A percentile compares a stretch with the other conserved stretches of the same genome.
These are phyloP conservation scores for Conus ventricosus DNA, from an alignment of 1,140 invertebrate genomes.

Conservation along the genomic window DNA sequence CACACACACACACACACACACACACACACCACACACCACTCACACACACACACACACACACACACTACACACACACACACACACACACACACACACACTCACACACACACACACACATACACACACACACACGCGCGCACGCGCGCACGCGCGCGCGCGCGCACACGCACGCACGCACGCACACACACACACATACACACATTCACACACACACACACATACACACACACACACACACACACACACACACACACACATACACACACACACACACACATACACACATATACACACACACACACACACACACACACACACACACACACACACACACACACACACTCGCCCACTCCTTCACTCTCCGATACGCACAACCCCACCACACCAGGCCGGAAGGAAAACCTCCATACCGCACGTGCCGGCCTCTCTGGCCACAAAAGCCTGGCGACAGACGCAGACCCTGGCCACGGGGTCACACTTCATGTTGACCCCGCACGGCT, in stretches of 20 bases:
- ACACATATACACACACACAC: neutral
- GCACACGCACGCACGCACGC: too few relatives aligned
- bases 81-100: neutral
- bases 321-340: neutral
- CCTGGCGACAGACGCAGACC: neutral
- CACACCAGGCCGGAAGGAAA: neutral
- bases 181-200: too few relatives aligned
- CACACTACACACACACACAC: neutral
- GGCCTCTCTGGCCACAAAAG: neutral
- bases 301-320: conserved; percentile 18
- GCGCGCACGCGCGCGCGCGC: too few relatives aligned
- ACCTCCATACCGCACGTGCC: neutral
- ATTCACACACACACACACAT: too few relatives aligned
- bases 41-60: too few relatives aligned
- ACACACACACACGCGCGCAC: too few relatives aligned
- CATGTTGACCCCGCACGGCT: neutral
- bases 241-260: too few relatives aligned
- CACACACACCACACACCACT: too few relatives aligned
- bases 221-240: too few relatives aligned
- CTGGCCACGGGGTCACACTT: neutral
- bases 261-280: too few relatives aligned
- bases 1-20: conserved; percentile 7
- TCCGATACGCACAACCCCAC: too few relatives aligned
- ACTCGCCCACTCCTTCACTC: too few relatives aligned
- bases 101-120: neutral